Conservation (phyloP, 2,113 vertebrate species). For the Tachysurus fulvidraco region DNA sequence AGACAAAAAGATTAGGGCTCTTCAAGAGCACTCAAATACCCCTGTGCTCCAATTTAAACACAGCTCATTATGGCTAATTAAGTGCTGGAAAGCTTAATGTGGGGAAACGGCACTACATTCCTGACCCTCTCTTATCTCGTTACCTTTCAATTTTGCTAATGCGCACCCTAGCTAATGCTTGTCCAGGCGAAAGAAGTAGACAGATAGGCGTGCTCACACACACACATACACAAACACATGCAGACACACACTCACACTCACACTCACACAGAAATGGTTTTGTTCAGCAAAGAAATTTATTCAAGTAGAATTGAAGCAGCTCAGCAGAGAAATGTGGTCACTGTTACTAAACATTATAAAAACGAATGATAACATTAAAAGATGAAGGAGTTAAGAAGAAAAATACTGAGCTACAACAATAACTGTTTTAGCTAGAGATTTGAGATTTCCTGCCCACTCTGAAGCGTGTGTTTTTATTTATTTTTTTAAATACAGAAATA, state of each 20-base stretch:
- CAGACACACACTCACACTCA: no score
- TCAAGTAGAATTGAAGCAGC: conserved; percentile 3
- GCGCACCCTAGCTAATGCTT: background rate
- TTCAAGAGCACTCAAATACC: conserved; percentile 41
- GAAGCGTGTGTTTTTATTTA: no score
- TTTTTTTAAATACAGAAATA: background rate
- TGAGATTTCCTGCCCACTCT: background rate
- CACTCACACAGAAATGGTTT: background rate
- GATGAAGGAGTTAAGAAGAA: background rate
- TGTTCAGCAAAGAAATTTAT: background rate
- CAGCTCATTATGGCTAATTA: conserved; percentile 52
- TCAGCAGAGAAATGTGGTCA: background rate
- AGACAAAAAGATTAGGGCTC: conserved; percentile 36
- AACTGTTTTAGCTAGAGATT: background rate
- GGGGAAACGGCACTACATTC: conserved; percentile 42
- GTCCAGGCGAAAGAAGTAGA: conserved; percentile 4
- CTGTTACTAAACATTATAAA: background rate
- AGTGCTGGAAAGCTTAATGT: conserved; percentile 48
- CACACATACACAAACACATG: background rate
- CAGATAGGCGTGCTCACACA: background rate
- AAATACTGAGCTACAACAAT: background rate
- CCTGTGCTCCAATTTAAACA: conserved; percentile 51
- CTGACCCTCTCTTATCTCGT: conserved; percentile 50
- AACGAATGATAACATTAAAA: background rate
- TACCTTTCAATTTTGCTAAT: conserved; percentile 50